Base-by-base conservation (phyloP, 2,797 vertebrate genomes). In the Cyprinella venusta region DNA sequence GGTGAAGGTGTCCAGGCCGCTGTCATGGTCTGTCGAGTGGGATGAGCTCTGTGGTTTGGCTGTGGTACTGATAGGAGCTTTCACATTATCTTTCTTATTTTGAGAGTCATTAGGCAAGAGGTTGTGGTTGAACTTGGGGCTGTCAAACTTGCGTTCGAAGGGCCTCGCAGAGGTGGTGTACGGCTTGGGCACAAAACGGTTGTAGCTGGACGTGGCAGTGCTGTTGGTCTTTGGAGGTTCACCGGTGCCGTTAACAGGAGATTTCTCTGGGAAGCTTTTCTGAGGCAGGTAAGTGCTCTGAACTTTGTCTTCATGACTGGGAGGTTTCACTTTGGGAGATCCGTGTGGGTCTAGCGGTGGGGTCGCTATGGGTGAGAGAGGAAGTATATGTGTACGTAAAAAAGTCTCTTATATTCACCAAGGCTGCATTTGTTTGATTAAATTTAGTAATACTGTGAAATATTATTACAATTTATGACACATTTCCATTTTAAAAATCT, bases 81-180 rank as follows among this genome's bases (percentile, higher is more conserved):
- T 90, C 48, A 89, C 86, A 81, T 80, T 78, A 85, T 88, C 94
- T 4, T 89, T 74, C 81, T 94, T 95, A 79, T 74, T 70, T 26
- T 91, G 91, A 85, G 89, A 96, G 95, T 93, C 98, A 91, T 86
- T 99, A 96, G 97, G 97, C 93, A 99, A 93, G 87, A 99, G 96
- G 90, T 98, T 99, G 91, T 99, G 98, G 91, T 97, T 99, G 93
- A 99, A 99, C 90, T 99, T 99, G 0, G 97, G 98, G 88, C 97
- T 99, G 87, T 99, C 98, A 74, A 99, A 99, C 92, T 99, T 99
- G 92, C 97, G 97, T 89, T 99, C 95, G 74, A 97, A 98, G 3
- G 96, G 96, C 67, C 97, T 95, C 1, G 96, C 96, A 5, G 96
- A 93, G 89, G 92, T 95, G 59, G 94, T 97, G 86, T 96, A 97